phyloP scores from a whole-genome alignment of 2,797 vertebrate genomes.

The Centroberyx gerrardi region DNA sequence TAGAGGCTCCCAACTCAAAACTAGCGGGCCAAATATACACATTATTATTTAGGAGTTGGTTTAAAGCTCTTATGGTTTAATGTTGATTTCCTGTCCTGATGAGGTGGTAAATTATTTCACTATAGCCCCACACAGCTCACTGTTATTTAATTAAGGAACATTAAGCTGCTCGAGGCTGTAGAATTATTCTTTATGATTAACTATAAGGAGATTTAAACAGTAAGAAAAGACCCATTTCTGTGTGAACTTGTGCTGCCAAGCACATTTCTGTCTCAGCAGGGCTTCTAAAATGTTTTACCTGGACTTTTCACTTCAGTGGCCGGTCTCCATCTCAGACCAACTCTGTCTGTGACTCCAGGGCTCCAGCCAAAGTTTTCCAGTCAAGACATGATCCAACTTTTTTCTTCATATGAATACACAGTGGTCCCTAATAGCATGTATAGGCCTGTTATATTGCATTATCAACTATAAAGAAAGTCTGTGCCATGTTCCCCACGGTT shows the following conservation, averaged over 20 bases:
- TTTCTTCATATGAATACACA: background rate
- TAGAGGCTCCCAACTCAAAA: no score
- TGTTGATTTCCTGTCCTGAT: slow-evolving; percentile 1
- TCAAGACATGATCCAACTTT: background rate
- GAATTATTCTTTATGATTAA: slow-evolving; percentile 30
- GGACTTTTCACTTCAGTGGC: slow-evolving; percentile 2
- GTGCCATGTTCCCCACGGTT: no score
- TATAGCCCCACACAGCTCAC: slow-evolving; percentile 4
- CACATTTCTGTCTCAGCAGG: slow-evolving; percentile 1
- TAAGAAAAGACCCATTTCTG: background rate
- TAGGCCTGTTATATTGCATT: no score
- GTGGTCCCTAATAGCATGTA: no score
- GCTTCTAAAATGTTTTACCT: background rate
- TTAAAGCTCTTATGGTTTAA: background rate
- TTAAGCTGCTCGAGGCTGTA: slow-evolving; percentile 15
- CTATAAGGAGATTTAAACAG: slow-evolving; percentile 22
- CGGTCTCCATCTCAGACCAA: background rate
- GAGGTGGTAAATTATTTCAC: background rate
- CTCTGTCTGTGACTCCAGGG: background rate
- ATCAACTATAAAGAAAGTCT: no score
- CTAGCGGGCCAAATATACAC: no score
- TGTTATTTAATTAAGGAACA: slow-evolving; percentile 13
- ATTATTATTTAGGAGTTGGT: no score
- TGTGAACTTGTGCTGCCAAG: slow-evolving; percentile 2
- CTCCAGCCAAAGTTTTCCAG: background rate